phyloP scores from a whole-genome alignment of 2,797 vertebrate genomes.

The Pseudotriccus pelzelni region DNA sequence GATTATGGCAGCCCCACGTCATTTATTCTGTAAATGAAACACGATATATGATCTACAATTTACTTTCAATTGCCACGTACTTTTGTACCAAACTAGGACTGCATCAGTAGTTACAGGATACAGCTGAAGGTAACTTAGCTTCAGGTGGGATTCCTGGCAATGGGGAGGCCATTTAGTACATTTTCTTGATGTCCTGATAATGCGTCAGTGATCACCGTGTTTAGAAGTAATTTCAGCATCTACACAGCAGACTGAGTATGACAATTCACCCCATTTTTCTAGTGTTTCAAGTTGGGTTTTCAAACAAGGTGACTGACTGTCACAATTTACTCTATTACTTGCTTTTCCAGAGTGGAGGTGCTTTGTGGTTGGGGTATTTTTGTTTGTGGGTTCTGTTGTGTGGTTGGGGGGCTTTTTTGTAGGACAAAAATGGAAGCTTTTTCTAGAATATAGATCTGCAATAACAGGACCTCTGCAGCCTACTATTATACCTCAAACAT shows the following conservation, averaged over 20 bases:
- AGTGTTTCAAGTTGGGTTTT: conserved; percentile 12
- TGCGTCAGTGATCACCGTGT: conserved; percentile 24
- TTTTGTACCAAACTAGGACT: conserved; percentile 39
- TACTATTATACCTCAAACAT: not conserved
- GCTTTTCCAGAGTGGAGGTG: not conserved
- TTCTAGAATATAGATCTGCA: not conserved
- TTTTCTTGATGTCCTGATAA: conserved; percentile 55
- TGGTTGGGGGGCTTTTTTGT: not conserved
- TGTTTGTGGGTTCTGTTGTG: not conserved
- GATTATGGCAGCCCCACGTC: conserved; percentile 60
- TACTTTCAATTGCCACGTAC: conserved; percentile 14
- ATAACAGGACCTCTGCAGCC: not conserved
- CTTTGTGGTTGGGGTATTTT: not conserved
- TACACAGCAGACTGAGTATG: conserved; percentile 3
- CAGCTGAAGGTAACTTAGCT: conserved; percentile 54
- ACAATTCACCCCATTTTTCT: conserved; percentile 6
- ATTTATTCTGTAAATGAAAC: conserved; percentile 48
- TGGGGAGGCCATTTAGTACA: conserved; percentile 43
- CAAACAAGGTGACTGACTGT: not conserved
- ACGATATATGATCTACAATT: conserved; percentile 45
- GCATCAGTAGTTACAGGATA: conserved; percentile 23
- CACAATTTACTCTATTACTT: conserved; percentile 15
- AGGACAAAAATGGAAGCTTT: not conserved
- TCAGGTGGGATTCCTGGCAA: conserved; percentile 55
- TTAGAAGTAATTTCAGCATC: conserved; percentile 44